Evolutionary conservation across 1,140 invertebrate genomes (phyloP), one percentile per base, ranked within the genome.

Genomic region (Chionoecetes opilio): DNA sequence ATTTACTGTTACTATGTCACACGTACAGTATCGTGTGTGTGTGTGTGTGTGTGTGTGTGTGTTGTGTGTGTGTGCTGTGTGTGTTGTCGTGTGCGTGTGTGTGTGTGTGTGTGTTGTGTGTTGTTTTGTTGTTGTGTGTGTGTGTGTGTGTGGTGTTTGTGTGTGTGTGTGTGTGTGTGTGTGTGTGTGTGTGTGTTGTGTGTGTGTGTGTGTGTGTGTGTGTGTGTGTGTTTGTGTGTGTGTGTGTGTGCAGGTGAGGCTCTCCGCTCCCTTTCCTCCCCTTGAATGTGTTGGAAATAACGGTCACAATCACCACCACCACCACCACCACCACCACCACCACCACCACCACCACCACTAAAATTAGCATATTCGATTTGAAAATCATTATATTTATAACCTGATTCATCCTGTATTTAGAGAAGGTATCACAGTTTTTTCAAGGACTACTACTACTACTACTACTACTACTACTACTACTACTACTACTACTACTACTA

Each of bases 51-150:
- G 53, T 63, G 53, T 63, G 53, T 63, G 53, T 63, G 63, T 75
- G 63, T n/a, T 75, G 63, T 75, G 63, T 75, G 63, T 75, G 63
- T 75, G 63, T 75, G 63, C n/a, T 75, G 63, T 75, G 63, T 75
- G 63, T 75, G 63, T 75, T 17, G n/a, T n/a, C n/a, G n/a, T 75
- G 63, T 75, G 63, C n/a, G 63, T 75, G 63, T 75, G 63, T 75
- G 63, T 75, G 63, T 75, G 63, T 75, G 63, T 26, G n/a, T 17
- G 63, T 75, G 63, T 8, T 63, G 53, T 63, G 53, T 63, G 53
- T 63, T n/a, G n/a, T n/a, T n/a, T n/a, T n/a, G n/a, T 8, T 63
- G 53, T 63, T n/a, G n/a, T n/a, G 53, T 63, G 53, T 63, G 53
- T 63, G 53, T 63, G 63, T 75, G 63, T 75, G 63, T 75, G 63